Percentiles rank a stretch among this genome's conserved stretches.
Conservation (phyloP, 92 coral and sea anemone genomes). For the Palythoa caribaeorum region DNA sequence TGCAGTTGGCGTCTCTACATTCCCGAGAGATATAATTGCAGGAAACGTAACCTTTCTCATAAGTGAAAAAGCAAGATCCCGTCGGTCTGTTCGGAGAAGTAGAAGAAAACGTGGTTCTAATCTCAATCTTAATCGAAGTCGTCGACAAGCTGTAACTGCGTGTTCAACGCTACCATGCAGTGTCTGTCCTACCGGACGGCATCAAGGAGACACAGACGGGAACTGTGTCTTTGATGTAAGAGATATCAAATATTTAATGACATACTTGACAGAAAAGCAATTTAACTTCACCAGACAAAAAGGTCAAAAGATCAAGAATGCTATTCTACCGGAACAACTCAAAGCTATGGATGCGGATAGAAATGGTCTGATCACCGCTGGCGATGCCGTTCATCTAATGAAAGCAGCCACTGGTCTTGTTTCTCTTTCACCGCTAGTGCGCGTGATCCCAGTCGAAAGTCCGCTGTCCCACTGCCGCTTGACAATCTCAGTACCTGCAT, state of each 20-base stretch:
- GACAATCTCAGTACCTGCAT: slow-evolving; percentile 48
- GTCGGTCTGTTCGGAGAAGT: slow-evolving; percentile 32
- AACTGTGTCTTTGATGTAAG: slow-evolving; percentile 67
- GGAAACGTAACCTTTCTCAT: slow-evolving; percentile 46
- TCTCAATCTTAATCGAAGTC: not conserved
- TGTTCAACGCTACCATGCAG: slow-evolving; percentile 61
- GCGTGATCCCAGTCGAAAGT: slow-evolving; percentile 62
- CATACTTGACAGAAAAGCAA: slow-evolving; percentile 62
- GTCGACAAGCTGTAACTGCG: slow-evolving; percentile 42
- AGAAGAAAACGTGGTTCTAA: not conserved
- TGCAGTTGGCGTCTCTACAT: slow-evolving; percentile 42
- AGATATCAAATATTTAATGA: slow-evolving; percentile 60
- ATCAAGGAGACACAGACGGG: slow-evolving; percentile 66
- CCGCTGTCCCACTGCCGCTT: slow-evolving; percentile 62
- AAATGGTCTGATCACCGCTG: slow-evolving; percentile 51
- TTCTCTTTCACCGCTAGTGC: slow-evolving; percentile 47
- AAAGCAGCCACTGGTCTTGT: slow-evolving; percentile 37
- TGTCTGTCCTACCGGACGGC: slow-evolving; percentile 51
- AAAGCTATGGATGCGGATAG: slow-evolving; percentile 66
- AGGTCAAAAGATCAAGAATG: slow-evolving; percentile 58
- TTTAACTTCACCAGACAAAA: slow-evolving; percentile 63
- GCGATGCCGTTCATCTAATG: slow-evolving; percentile 59
- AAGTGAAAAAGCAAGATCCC: slow-evolving; percentile 27
- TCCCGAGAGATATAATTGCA: slow-evolving; percentile 56
- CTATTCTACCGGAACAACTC: slow-evolving; percentile 48